phyloP scores from a whole-genome alignment of 2,888 invertebrate species.

The Stenchaetothrips biformis region DNA sequence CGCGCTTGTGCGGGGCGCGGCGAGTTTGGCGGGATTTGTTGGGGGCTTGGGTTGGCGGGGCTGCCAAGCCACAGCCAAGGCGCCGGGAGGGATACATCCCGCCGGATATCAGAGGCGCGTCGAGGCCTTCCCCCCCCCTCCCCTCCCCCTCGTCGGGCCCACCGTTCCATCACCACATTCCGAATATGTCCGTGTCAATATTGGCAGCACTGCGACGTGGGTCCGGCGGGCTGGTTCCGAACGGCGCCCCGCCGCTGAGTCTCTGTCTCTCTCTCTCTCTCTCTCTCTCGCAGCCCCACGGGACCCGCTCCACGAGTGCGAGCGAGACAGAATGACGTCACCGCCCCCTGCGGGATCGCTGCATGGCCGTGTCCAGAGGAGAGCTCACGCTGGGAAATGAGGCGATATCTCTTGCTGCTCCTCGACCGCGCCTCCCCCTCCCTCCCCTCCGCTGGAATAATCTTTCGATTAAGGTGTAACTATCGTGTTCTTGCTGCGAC shows the following conservation, averaged over 20 bases:
- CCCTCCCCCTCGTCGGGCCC: not conserved
- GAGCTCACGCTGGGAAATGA: slow-evolving; percentile 12
- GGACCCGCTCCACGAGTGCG: too few relatives aligned
- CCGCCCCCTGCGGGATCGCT: too few relatives aligned
- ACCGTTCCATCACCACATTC: slow-evolving; percentile 21
- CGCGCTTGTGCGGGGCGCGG: not conserved
- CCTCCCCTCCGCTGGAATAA: too few relatives aligned
- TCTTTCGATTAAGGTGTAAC: too few relatives aligned
- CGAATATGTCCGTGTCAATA: slow-evolving; percentile 23
- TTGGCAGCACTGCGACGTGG: not conserved
- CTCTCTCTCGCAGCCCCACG: too few relatives aligned
- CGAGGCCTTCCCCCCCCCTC: not conserved
- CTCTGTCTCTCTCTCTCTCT: too few relatives aligned
- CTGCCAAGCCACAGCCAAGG: not conserved
- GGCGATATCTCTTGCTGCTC: not conserved
- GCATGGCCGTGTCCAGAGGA: not conserved
- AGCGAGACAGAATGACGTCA: too few relatives aligned
- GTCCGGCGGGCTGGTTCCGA: not conserved
- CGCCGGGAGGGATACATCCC: not conserved
- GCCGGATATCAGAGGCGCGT: not conserved
- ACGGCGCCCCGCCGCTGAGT: not conserved
- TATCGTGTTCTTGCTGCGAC: too few relatives aligned
- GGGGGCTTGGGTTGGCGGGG: not conserved
- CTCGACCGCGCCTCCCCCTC: too few relatives aligned
- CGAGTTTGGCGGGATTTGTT: not conserved